These are phyloP conservation scores for Dendronephthya gigantea DNA, from an alignment of 64 coral and sea anemone genomes.

Conservation along the genomic window DNA sequence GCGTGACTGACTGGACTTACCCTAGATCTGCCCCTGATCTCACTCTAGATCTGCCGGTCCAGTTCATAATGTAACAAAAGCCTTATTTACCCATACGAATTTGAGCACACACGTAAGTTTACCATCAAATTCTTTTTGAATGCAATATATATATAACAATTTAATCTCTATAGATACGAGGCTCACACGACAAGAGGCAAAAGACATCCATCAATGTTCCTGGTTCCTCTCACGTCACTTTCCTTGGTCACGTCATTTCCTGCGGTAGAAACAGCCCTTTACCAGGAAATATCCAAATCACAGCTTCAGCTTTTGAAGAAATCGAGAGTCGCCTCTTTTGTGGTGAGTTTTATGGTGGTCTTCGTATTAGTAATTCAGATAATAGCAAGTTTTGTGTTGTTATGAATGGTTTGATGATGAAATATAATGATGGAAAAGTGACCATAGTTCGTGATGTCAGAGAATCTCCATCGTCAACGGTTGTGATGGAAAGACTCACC, in stretches of 20 bases:
- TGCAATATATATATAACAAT: too few species aligned
- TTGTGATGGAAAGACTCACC: neutral
- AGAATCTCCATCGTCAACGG: neutral
- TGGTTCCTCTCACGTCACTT: neutral
- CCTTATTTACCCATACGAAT: too few species aligned
- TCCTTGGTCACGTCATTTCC: neutral
- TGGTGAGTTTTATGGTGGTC: constrained; percentile 24
- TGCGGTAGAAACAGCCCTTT: neutral
- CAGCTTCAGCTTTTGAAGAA: constrained; percentile 1
- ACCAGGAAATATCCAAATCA: neutral
- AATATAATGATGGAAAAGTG: neutral
- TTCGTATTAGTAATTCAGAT: neutral
- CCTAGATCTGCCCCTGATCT: too few species aligned
- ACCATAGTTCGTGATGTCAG: neutral
- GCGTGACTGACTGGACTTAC: too few species aligned
- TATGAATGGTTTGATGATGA: constrained; percentile 7
- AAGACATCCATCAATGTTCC: constrained; percentile 3
- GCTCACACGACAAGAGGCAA: too few species aligned
- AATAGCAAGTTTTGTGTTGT: neutral
- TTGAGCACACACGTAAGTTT: too few species aligned
- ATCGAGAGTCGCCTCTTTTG: constrained; percentile 3
- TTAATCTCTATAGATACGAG: too few species aligned
- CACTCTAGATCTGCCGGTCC: too few species aligned
- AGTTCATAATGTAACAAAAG: too few species aligned
- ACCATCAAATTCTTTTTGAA: too few species aligned